phyloP scores from a whole-genome alignment of 2,113 vertebrate species.

The Heterocephalus glaber region DNA sequence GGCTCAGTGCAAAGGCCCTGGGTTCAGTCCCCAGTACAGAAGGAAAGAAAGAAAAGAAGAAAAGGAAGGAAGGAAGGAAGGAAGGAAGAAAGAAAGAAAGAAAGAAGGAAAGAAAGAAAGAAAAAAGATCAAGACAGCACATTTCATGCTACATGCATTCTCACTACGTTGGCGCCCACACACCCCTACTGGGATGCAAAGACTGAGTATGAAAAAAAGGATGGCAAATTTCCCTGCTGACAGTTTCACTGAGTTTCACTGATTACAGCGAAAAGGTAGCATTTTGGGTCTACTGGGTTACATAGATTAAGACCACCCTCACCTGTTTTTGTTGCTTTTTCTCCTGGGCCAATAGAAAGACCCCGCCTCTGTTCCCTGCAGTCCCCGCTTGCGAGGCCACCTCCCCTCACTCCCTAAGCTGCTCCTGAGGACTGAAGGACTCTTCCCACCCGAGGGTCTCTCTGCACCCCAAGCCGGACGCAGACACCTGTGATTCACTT shows the following conservation, averaged over 20 bases:
- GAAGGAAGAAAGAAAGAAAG: not conserved
- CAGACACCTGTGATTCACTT: not conserved
- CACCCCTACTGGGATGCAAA: not conserved
- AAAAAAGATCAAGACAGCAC: not conserved
- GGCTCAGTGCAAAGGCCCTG: not conserved
- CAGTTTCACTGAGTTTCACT: no score
- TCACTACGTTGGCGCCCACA: not conserved
- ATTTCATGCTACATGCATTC: not conserved
- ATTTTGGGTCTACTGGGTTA: no score
- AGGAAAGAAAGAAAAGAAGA: not conserved
- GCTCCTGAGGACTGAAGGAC: not conserved
- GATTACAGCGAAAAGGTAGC: not conserved
- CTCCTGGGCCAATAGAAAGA: not conserved
- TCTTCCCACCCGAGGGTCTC: not conserved
- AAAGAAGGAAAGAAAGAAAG: not conserved
- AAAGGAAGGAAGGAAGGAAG: no score
- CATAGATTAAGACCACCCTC: not conserved
- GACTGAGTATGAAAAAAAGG: not conserved
- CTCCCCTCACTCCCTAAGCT: not conserved
- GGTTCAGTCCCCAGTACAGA: not conserved
- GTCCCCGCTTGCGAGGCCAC: not conserved
- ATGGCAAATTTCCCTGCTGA: not conserved
- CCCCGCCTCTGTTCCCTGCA: not conserved
- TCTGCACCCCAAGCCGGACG: accelerated
- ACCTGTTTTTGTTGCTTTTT: not conserved